Evolutionary conservation across 2,113 vertebrate species (phyloP), one percentile per base, ranked within the genome.

Genomic region (Rattus norvegicus): DNA sequence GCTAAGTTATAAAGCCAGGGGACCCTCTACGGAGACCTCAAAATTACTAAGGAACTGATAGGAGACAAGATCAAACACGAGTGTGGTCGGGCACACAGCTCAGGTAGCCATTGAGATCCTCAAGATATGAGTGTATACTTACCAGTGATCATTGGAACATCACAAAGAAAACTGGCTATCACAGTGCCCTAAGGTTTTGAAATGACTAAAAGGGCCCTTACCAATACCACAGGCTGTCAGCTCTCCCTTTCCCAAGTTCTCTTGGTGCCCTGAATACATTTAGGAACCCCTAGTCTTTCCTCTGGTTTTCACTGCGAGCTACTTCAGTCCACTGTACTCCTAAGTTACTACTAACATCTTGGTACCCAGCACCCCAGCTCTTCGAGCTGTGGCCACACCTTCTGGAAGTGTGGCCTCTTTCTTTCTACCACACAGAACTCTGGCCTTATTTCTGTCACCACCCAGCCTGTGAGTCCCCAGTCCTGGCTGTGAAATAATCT

Each of bases 331-430:
- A 1, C 11, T 28, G 33, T 49, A 33, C 47, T 85, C 80, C 72
- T 47, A 75, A 70, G 17, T 20, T 20, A 12, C 17, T 83, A 17
- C 4, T 36, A 2, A 36, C 33, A 26, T 79, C n/a, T 20, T 19
- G 85, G 92, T 65, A 43, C 24, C 65, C 65, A 67, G 59, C 13
- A 22, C 26, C 47, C 77, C 5, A 12, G 70, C 0, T 0, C 13
- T 7, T 13, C 17, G 12, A 52, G 8, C 7, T 0, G 0, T 7
- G n/a, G 2, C 26, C 24, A 67, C 1, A 6, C 20, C 54, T 39
- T 36, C 61, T 36, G 0, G 28, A 5, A 24, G 12, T 0, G 39
- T 0, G 17, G 39, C 26, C 39, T 73, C 67, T 52, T 72, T 59
- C 72, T 56, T 33, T 8, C 11, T 5, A 2, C 11, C 24, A 10